Evolutionary conservation across 2,888 invertebrate genomes (phyloP).

Genomic region (Synergus itoensis): DNA sequence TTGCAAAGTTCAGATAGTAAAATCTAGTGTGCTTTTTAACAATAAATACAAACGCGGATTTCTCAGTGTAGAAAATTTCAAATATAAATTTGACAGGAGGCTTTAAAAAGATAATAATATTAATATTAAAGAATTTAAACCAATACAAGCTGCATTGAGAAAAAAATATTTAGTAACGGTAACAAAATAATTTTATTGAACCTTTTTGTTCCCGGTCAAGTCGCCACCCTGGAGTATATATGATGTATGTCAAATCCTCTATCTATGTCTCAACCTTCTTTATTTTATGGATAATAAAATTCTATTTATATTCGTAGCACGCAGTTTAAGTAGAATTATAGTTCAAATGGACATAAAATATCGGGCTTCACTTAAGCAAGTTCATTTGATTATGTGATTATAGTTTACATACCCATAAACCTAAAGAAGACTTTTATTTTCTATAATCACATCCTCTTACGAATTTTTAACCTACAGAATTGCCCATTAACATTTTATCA

Average conservation of each 20-base stretch:
- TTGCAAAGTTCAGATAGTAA: too few species aligned
- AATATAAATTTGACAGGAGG: too few species aligned
- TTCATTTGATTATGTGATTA: constrained; percentile 5
- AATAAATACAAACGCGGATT: too few species aligned
- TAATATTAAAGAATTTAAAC: too few species aligned
- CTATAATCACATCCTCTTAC: not conserved
- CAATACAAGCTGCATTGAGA: too few species aligned
- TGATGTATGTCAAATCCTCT: not conserved
- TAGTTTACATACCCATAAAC: not conserved
- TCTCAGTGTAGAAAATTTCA: too few species aligned
- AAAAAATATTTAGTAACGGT: too few species aligned
- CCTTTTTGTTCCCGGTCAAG: too few species aligned
- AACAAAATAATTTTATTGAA: too few species aligned
- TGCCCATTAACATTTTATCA: not conserved
- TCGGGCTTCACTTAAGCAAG: not conserved
- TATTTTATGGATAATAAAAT: not conserved
- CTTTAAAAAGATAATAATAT: too few species aligned
- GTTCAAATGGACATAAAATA: constrained; percentile 1
- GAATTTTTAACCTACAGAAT: not conserved
- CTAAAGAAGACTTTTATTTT: not conserved
- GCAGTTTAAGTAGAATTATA: not conserved
- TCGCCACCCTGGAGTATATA: too few species aligned
- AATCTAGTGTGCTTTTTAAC: too few species aligned
- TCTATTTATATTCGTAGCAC: not conserved
- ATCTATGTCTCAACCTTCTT: not conserved